Percentiles rank a stretch among this genome's conserved stretches.
Evolutionary conservation across 2,797 vertebrate genomes (phyloP).

Genomic region (Garrulus glandarius): DNA sequence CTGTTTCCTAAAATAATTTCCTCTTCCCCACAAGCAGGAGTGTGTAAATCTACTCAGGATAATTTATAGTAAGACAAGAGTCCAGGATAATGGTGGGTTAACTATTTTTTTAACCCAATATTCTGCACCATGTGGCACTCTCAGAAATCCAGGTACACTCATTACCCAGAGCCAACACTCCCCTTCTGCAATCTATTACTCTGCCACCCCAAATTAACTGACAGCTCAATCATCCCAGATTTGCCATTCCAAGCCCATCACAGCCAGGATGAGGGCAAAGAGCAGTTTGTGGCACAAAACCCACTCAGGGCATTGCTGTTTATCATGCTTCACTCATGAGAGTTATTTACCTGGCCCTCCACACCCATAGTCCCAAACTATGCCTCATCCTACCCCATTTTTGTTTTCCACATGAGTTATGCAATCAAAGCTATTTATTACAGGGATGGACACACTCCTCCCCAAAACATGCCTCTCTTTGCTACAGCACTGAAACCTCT

Average conservation of each 20-base stretch:
- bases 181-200: not conserved
- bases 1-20: not conserved
- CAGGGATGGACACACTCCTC: not conserved
- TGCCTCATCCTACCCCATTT: not conserved
- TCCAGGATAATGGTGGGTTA: not conserved
- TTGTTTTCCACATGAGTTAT: not conserved
- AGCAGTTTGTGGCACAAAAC: not conserved
- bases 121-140: not conserved
- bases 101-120: not conserved
- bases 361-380: not conserved
- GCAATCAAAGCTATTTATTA: not conserved
- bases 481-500: not conserved
- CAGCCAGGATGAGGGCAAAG: not conserved
- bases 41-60: not conserved
- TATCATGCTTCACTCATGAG: too few relatives aligned
- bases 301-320: not conserved
- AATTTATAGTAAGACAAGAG: not conserved
- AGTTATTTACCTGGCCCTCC: not conserved
- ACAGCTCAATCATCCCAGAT: not conserved
- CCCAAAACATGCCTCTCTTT: not conserved
- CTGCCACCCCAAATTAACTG: not conserved
- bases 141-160: not conserved
- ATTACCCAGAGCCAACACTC: not conserved
- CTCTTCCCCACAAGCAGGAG: fast-evolving
- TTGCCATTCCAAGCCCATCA: not conserved